Base-by-base conservation (phyloP, 2,888 invertebrate genomes). In the Tortrix viridana region DNA sequence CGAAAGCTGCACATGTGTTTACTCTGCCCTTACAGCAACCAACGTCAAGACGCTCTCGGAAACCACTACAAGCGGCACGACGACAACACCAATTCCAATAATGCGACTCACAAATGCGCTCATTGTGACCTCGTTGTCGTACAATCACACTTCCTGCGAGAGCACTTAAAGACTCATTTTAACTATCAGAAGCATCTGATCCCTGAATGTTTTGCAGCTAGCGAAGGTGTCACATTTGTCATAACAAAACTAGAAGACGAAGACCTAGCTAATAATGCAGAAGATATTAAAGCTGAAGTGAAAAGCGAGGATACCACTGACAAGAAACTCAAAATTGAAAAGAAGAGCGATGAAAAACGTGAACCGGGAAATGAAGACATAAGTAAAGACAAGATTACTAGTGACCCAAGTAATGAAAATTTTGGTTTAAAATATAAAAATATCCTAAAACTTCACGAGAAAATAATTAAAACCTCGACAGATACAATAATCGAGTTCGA, bases 101-200 rank as follows among this genome's bases (percentile, higher is more conserved):
- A 88, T 52, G 94, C 94, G 69, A 93, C 91, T 66, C 94, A 95
- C 74, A 94, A 94, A 68, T 98, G 98, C 85, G 94, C 95, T 20
- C 95, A 96, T 81, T 98, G 98, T 83, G 96, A 97, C 86, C 96
- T 96, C 81, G 95, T 95, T 22, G 96, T 96, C 23, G 93, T 95
- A 3, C 96, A 96, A 74, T 94, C 94, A 62, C 94, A 95, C 75
- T 94, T 96, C 69, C 88, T 97, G 38, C 93, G 95, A 46, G 97
- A 97, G 73, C 98, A 98, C 84, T 93, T 95, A 44, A 95, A 96
- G 77, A 92, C 96, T 57, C 97, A 97, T 82, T 97, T 97, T 78
- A 85, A 86, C 71, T 92, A 92, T 62, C 93, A 93, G 74, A 94
- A 94, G 78, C 86, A 85, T 63, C 77, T 92, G 38, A 89, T 84